phyloP scores from a whole-genome alignment of 1,140 invertebrate genomes.

The Temnothorax nylanderi region DNA sequence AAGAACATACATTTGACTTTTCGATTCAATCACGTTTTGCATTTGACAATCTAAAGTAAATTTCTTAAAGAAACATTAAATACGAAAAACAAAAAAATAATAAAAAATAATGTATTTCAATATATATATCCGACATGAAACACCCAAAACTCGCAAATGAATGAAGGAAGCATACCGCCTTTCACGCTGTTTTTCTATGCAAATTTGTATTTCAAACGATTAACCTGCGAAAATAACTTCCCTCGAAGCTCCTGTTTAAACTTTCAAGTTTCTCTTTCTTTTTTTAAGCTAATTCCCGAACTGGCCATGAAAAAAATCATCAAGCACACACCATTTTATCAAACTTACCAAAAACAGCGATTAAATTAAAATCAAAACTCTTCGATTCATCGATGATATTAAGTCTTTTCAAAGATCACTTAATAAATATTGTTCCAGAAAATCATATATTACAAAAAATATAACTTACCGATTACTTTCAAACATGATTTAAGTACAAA shows the following conservation, averaged over 20 bases:
- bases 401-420: background rate
- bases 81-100: background rate
- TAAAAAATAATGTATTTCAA: background rate
- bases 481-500: background rate
- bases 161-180: constrained; percentile 6
- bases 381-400: background rate
- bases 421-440: background rate
- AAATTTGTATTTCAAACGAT: constrained; percentile 75
- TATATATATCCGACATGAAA: constrained; percentile 15
- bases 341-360: background rate
- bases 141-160: constrained; percentile 46
- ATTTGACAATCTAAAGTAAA: background rate
- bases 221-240: constrained; percentile 68
- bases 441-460: background rate
- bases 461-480: background rate
- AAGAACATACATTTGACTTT: background rate
- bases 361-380: background rate
- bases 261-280: constrained; percentile 22
- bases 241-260: constrained; percentile 33
- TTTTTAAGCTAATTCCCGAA: constrained; percentile 30
- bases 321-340: background rate
- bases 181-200: constrained; percentile 71
- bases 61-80: background rate
- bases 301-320: constrained; percentile 20
- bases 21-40: background rate